These are phyloP conservation scores for Megaceryle torquata DNA, from an alignment of 2,113 vertebrate species.

Conservation along the genomic window DNA sequence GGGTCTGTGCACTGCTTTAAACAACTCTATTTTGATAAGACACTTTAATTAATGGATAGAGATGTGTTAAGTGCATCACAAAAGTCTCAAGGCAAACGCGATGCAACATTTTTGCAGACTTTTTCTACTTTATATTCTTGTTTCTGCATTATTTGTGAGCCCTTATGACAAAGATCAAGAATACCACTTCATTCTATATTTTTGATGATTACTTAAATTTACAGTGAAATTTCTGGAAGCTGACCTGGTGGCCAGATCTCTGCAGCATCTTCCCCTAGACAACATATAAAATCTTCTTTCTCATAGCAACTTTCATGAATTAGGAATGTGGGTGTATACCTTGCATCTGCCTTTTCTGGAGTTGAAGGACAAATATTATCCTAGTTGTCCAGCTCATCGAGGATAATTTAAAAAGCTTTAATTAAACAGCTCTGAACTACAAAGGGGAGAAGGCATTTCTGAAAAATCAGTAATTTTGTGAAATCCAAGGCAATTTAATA, in stretches of 20 bases:
- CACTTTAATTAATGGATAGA: not conserved
- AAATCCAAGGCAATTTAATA: not conserved
- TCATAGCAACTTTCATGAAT: not conserved
- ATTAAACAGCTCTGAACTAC: not conserved
- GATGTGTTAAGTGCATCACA: not conserved
- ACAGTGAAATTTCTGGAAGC: not conserved
- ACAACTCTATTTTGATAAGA: not conserved
- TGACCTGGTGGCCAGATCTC: not conserved
- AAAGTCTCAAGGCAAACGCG: not conserved
- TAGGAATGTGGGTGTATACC: not conserved
- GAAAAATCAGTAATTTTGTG: not conserved
- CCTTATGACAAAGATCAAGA: not conserved
- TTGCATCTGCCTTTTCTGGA: not conserved
- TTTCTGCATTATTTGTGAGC: not conserved
- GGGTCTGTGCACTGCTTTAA: not conserved
- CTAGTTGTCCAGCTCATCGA: not conserved
- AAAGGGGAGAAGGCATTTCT: not conserved
- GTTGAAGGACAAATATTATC: not conserved
- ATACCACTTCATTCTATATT: not conserved
- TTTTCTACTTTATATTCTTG: not conserved
- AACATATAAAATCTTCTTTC: not conserved
- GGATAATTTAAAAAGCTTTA: not conserved
- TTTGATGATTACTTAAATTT: not conserved
- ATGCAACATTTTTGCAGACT: not conserved
- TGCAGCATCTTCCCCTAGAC: not conserved